A percentile compares a stretch with the other conserved stretches of the same genome.
Evolutionary conservation across 92 coral and sea anemone genomes (phyloP).

Genomic region (Parazoanthus swiftii): DNA sequence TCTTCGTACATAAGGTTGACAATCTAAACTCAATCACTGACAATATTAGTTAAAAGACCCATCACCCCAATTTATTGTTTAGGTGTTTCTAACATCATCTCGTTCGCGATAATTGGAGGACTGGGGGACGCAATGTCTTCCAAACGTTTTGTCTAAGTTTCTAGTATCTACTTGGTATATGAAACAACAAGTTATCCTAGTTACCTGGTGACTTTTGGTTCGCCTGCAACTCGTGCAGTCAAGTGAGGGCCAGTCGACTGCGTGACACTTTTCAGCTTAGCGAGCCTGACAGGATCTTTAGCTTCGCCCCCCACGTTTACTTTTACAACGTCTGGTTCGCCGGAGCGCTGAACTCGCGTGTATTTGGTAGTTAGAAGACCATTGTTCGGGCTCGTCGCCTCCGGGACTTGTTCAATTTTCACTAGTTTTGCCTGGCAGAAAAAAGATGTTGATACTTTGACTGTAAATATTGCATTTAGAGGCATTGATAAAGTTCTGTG

Average conservation of each 20-base stretch:
- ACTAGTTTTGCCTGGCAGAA: slow-evolving; percentile 29
- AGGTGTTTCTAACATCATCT: too few relatives aligned
- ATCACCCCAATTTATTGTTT: neutral
- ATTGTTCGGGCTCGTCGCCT: neutral
- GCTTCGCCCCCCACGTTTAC: slow-evolving; percentile 6
- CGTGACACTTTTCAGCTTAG: slow-evolving; percentile 13
- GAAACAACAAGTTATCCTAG: neutral
- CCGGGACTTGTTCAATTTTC: slow-evolving; percentile 30
- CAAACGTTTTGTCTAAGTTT: neutral
- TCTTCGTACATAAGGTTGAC: neutral
- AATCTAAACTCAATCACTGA: too few relatives aligned
- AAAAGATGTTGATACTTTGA: neutral
- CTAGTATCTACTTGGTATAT: neutral
- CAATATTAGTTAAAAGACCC: too few relatives aligned
- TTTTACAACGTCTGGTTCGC: slow-evolving; percentile 17
- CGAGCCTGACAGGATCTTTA: neutral
- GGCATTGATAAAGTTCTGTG: neutral
- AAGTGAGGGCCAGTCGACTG: neutral
- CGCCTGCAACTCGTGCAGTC: slow-evolving; percentile 36
- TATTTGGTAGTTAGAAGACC: slow-evolving; percentile 32
- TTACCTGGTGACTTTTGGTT: slow-evolving; percentile 18
- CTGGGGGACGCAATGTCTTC: too few relatives aligned
- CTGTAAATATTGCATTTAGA: neutral
- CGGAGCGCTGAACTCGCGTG: slow-evolving; percentile 24
- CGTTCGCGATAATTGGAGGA: too few relatives aligned